Conservation (phyloP, 1,140 invertebrate species). For the Telenomus remus region DNA sequence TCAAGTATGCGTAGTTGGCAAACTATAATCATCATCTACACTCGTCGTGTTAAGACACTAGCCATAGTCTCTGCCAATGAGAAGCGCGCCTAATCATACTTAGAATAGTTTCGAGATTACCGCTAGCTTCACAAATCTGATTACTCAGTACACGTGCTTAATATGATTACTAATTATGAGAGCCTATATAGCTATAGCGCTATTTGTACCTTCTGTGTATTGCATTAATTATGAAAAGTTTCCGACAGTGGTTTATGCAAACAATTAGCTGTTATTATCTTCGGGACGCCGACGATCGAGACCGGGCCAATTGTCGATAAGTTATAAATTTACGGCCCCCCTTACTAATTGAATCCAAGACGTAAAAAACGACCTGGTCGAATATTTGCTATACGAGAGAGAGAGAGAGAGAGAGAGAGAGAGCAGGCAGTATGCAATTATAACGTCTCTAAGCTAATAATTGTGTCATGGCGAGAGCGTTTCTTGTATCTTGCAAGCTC, state of each 20-base stretch:
- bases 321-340: too few species aligned
- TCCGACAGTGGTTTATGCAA: conserved; percentile 54
- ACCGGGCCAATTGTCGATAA: too few species aligned
- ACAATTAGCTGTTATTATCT: conserved; percentile 25
- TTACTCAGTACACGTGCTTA: conserved; percentile 75
- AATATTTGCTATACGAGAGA: conserved; percentile 65
- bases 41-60: conserved; percentile 66
- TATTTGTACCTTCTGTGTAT: conserved; percentile 70
- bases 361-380: too few species aligned
- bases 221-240: conserved; percentile 72
- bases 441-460: conserved; percentile 50
- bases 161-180: conserved; percentile 77
- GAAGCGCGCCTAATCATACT: conserved; percentile 76
- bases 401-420: not conserved
- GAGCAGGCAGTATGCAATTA: conserved; percentile 40
- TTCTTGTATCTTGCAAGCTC: conserved; percentile 45
- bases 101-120: conserved; percentile 77
- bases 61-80: conserved; percentile 66
- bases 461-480: conserved; percentile 34
- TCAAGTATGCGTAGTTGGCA: conserved; percentile 73
- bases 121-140: conserved; percentile 75
- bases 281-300: not conserved
- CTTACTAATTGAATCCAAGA: too few species aligned
- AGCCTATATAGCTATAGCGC: conserved; percentile 71
- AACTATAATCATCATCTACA: conserved; percentile 76